Evolutionary conservation across 2,888 invertebrate genomes (phyloP).

Genomic region (Ophion costatus): DNA sequence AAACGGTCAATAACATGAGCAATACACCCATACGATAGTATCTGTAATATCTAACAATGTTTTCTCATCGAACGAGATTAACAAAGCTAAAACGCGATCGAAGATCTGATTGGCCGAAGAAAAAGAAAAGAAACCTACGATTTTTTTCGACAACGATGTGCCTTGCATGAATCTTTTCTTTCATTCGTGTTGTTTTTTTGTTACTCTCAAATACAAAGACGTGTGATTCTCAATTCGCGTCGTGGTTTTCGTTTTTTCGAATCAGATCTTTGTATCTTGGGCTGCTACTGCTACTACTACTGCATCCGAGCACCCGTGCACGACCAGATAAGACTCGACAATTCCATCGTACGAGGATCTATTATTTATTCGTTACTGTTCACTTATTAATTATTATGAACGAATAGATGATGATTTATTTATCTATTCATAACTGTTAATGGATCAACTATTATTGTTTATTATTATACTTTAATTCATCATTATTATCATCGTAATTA

Average conservation of each 20-base stretch:
- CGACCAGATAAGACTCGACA: slow-evolving; percentile 50
- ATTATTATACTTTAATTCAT: not conserved
- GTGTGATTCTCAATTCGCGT: not conserved
- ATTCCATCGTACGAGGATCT: slow-evolving; percentile 42
- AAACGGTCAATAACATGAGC: not conserved
- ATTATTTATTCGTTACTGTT: not conserved
- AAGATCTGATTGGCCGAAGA: slow-evolving; percentile 33
- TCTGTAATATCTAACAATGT: slow-evolving; percentile 39
- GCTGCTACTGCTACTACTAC: slow-evolving; percentile 65
- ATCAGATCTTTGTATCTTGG: slow-evolving; percentile 46
- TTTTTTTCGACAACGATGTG: not conserved
- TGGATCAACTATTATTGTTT: too few relatives aligned
- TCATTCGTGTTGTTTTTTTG: not conserved
- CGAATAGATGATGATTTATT: too few relatives aligned
- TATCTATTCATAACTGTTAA: not conserved
- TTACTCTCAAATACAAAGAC: too few relatives aligned
- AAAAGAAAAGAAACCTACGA: slow-evolving; percentile 1
- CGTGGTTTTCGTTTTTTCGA: not conserved
- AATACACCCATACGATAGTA: slow-evolving; percentile 4
- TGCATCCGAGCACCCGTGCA: slow-evolving; percentile 65
- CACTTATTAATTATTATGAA: too few relatives aligned
- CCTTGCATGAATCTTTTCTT: not conserved
- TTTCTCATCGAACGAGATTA: slow-evolving; percentile 64
- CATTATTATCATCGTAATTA: not conserved
- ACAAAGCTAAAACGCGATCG: slow-evolving; percentile 48